A percentile compares a stretch with the other conserved stretches of the same genome.
Conservation (phyloP, 2,113 vertebrate species). For the Hipposideros armiger region DNA sequence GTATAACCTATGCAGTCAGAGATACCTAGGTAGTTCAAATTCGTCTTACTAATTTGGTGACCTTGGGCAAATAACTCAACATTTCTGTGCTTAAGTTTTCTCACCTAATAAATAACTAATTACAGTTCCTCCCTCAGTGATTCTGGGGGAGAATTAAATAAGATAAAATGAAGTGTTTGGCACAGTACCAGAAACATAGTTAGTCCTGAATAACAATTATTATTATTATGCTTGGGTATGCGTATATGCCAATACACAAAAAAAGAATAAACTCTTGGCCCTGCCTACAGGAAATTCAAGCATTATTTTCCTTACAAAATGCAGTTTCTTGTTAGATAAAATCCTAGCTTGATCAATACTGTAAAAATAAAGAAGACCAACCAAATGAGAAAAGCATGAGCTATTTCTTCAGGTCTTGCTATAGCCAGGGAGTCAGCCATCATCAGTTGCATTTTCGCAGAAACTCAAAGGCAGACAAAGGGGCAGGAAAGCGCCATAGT, state of each 20-base stretch:
- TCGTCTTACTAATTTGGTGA: neutral
- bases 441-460: no score
- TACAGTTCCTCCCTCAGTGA: neutral
- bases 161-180: slow-evolving; percentile 47
- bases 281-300: neutral
- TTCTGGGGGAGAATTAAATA: slow-evolving; percentile 32
- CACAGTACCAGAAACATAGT: neutral
- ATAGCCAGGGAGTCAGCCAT: neutral
- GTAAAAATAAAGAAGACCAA: neutral
- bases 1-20: neutral
- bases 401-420: neutral
- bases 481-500: neutral
- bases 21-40: neutral
- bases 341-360: neutral
- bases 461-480: neutral
- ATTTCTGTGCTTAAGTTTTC: slow-evolving; percentile 37
- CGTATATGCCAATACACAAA: neutral
- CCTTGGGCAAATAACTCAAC: neutral
- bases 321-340: neutral
- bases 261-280: neutral
- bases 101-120: slow-evolving; percentile 40
- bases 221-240: neutral
- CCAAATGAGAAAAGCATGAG: neutral
- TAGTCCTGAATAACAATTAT: neutral
- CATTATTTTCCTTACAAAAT: neutral